Conservation (phyloP, 2,113 vertebrate species). For the Xiphophorus maculatus region DNA sequence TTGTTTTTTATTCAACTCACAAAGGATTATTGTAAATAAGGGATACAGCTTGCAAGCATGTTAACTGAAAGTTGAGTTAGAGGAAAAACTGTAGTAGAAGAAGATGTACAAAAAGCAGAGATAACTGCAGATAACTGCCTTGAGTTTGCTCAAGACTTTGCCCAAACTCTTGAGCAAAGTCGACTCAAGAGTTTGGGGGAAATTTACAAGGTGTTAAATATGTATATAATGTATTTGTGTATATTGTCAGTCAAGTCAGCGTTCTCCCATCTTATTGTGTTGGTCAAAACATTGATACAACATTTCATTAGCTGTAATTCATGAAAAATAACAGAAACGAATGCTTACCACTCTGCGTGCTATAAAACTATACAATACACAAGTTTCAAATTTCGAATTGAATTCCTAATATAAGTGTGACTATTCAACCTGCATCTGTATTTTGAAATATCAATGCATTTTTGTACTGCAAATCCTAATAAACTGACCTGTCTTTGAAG, state of each 20-base stretch:
- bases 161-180: background rate
- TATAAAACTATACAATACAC: background rate
- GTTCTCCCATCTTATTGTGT: background rate
- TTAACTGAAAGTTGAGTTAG: background rate
- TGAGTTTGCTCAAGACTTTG: too few relatives aligned
- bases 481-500: constrained; percentile 69
- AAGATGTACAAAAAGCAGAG: too few relatives aligned
- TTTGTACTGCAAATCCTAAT: constrained; percentile 20
- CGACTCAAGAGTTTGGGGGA: too few relatives aligned
- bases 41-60: background rate
- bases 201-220: too few relatives aligned
- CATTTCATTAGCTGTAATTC: too few relatives aligned
- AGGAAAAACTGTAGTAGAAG: background rate
- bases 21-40: background rate
- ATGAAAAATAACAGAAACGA: too few relatives aligned
- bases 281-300: too few relatives aligned
- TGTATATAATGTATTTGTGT: too few relatives aligned
- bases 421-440: background rate
- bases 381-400: background rate
- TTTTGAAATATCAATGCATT: background rate
- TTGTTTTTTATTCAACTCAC: too few relatives aligned
- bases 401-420: background rate
- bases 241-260: background rate
- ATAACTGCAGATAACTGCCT: too few relatives aligned
- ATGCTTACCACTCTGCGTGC: too few relatives aligned